Evolutionary conservation across 2,113 vertebrate species (phyloP).

Genomic region (Oncorhynchus masou): DNA sequence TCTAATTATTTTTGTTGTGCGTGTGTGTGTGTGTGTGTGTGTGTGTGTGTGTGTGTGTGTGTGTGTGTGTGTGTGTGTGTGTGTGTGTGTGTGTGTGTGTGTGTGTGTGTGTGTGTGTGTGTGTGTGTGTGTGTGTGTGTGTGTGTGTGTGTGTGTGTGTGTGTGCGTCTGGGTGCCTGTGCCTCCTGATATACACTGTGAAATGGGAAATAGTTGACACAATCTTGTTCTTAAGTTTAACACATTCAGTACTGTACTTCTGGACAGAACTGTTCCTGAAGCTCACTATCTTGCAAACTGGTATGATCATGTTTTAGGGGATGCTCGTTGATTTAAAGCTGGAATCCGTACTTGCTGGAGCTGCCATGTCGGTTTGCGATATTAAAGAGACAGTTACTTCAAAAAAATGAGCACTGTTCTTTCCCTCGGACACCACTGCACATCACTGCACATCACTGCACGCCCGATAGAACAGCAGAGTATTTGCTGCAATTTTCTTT

Average conservation of each 20-base stretch:
- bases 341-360: too few relatives aligned
- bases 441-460: too few relatives aligned
- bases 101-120: not conserved
- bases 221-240: not conserved
- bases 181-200: slow-evolving; percentile 65
- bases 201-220: slow-evolving; percentile 35
- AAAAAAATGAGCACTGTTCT: too few relatives aligned
- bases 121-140: slow-evolving; percentile 3
- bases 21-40: slow-evolving; percentile 4
- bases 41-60: slow-evolving; percentile 7
- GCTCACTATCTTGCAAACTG: not conserved
- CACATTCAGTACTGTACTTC: not conserved
- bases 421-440: too few relatives aligned
- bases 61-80: slow-evolving; percentile 6
- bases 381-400: too few relatives aligned
- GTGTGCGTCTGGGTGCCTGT: not conserved
- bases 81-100: slow-evolving; percentile 6
- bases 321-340: slow-evolving; percentile 31
- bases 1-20: slow-evolving; percentile 6
- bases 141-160: slow-evolving; percentile 7
- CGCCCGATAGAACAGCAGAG: too few relatives aligned
- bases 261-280: not conserved
- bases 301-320: not conserved
- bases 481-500: too few relatives aligned
- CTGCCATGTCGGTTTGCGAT: too few relatives aligned